Evolutionary conservation across 2,888 invertebrate species (phyloP).

Genomic region (Agrilus biguttatus): DNA sequence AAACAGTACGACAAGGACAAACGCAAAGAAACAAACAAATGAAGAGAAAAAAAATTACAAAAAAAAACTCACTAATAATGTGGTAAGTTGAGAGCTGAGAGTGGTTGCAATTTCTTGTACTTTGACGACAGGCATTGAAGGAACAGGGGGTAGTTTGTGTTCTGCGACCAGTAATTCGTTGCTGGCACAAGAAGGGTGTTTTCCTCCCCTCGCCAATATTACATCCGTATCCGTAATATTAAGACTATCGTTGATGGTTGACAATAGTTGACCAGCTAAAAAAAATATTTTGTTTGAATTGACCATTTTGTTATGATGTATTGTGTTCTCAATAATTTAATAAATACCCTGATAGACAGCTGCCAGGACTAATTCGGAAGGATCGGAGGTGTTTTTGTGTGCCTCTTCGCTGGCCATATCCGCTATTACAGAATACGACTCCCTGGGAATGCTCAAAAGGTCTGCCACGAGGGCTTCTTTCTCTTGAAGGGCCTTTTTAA

Average conservation of each 20-base stretch:
- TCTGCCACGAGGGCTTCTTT: constrained; percentile 63
- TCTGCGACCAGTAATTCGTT: constrained; percentile 32
- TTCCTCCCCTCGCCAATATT: constrained; percentile 34
- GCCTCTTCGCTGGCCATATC: constrained; percentile 50
- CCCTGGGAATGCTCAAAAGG: constrained; percentile 58
- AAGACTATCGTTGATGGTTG: constrained; percentile 40
- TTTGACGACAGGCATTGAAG: constrained; percentile 44
- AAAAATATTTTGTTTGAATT: constrained; percentile 4
- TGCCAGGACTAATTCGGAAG: constrained; percentile 53
- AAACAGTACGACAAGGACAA: too few relatives aligned
- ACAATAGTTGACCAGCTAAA: constrained; percentile 39
- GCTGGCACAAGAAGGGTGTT: constrained; percentile 25
- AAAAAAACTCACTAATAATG: constrained; percentile 43
- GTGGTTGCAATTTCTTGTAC: constrained; percentile 48
- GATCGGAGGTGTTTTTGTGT: constrained; percentile 38
- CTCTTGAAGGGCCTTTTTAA: constrained; percentile 53
- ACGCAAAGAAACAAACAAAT: too few relatives aligned
- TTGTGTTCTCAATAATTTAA: background rate
- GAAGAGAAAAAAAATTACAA: background rate
- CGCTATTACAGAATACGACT: constrained; percentile 51
- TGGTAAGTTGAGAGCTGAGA: constrained; percentile 50
- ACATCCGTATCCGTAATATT: constrained; percentile 41
- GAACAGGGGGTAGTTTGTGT: constrained; percentile 30
- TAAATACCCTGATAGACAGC: constrained; percentile 50
- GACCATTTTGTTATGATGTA: background rate